A percentile compares a stretch with the other conserved stretches of the same genome.
These are phyloP conservation scores for Zoanthus sociatus DNA, from an alignment of 92 coral and sea anemone genomes.

Conservation along the genomic window DNA sequence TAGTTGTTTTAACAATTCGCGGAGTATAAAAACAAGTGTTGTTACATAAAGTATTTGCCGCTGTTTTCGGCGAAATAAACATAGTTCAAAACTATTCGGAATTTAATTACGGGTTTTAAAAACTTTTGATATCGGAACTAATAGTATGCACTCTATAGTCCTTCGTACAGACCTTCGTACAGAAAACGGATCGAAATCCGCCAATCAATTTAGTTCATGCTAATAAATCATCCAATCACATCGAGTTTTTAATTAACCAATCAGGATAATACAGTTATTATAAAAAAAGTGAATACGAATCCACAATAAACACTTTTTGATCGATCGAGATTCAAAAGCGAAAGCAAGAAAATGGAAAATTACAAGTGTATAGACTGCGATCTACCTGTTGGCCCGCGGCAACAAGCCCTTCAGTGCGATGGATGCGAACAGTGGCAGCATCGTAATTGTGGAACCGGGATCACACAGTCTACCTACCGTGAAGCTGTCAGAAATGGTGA, in stretches of 20 bases:
- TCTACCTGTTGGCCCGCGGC: slow-evolving; percentile 35
- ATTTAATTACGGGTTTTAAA: background rate
- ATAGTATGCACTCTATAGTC: background rate
- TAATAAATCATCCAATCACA: slow-evolving; percentile 2
- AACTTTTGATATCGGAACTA: slow-evolving; percentile 6
- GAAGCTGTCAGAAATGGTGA: slow-evolving; percentile 36
- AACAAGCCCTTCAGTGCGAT: slow-evolving; percentile 55
- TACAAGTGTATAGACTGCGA: slow-evolving; percentile 38
- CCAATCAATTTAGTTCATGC: slow-evolving; percentile 7
- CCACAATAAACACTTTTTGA: slow-evolving; percentile 6
- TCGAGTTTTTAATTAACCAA: slow-evolving; percentile 2
- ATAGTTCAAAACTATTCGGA: slow-evolving; percentile 6
- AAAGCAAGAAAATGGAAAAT: slow-evolving; percentile 31
- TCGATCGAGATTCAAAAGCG: slow-evolving; percentile 30
- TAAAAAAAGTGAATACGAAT: slow-evolving; percentile 2
- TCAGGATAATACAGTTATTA: slow-evolving; percentile 6
- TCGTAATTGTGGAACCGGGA: slow-evolving; percentile 52
- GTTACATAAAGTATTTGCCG: slow-evolving; percentile 7
- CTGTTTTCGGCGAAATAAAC: slow-evolving; percentile 4
- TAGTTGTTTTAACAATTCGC: slow-evolving; percentile 6
- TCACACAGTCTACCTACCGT: slow-evolving; percentile 36
- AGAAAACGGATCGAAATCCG: slow-evolving; percentile 2
- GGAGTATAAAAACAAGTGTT: slow-evolving; percentile 6
- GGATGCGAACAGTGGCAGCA: slow-evolving; percentile 60
- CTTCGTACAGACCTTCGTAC: background rate